These are phyloP conservation scores for Halocynthia aurantium DNA, from an alignment of 23 tunicate species.

Conservation along the genomic window DNA sequence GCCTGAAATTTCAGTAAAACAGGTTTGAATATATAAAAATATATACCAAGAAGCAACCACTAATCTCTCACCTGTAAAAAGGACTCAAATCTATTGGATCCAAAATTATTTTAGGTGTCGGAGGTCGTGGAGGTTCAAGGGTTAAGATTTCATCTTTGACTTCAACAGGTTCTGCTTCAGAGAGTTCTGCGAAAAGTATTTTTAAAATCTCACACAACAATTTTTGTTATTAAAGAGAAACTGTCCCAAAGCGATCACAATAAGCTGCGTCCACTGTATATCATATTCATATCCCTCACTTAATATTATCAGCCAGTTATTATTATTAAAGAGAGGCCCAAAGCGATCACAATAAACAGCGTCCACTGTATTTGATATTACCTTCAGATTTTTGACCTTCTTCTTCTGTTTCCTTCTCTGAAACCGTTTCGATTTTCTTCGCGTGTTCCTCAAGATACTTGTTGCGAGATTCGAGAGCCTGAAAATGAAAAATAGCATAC, in stretches of 20 bases:
- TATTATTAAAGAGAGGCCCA: not conserved
- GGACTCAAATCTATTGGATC: constrained; percentile 23
- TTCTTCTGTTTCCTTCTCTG: constrained; percentile 55
- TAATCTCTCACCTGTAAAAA: constrained; percentile 10
- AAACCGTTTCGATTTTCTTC: constrained; percentile 28
- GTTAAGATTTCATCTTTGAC: constrained; percentile 19
- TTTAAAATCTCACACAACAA: not conserved
- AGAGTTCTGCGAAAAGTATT: constrained; percentile 4
- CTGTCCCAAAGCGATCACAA: too few relatives aligned
- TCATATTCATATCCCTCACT: too few relatives aligned
- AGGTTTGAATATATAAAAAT: not conserved
- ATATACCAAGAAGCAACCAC: too few relatives aligned
- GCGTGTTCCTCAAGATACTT: constrained; percentile 31
- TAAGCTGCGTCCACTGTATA: too few relatives aligned
- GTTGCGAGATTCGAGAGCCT: constrained; percentile 84
- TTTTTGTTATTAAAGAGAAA: too few relatives aligned
- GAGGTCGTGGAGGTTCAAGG: constrained; percentile 21
- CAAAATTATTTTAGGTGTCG: constrained; percentile 17
- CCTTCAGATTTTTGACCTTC: constrained; percentile 25
- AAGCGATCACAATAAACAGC: too few relatives aligned
- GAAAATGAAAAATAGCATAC: not conserved
- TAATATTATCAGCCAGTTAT: not conserved
- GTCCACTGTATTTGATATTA: not conserved
- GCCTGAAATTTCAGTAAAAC: not conserved
- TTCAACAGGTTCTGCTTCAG: constrained; percentile 14